Evolutionary conservation across 2,797 vertebrate species (phyloP), one percentile per base, ranked within the genome.

Genomic region (Bucorvus abyssinicus): DNA sequence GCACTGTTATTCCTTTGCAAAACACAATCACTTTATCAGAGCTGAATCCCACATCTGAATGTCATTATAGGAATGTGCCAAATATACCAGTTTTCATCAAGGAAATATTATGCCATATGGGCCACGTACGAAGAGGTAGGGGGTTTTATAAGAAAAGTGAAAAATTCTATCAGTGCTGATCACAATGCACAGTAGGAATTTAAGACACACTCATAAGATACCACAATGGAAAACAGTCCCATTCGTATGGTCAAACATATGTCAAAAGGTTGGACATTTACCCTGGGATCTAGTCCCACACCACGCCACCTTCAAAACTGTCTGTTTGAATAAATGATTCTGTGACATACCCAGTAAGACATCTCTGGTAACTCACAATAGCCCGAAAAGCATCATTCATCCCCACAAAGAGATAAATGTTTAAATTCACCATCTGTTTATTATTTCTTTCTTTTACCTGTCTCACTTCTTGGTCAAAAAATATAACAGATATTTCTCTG

Each of bases 181-280:
- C 34, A 79, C 1, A 7, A 76, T 11, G 47, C 80, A 84, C 80
- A 73, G 38, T 3, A 79, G 70, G 77, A 91, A 79, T 65, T 82
- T 76, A 88, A 75, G 69, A 59, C 36, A 77, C 27, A 65, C 8
- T 59, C 24, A 24, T 53, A 88, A 94, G n/a, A 82, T 20, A 59
- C 5, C 22, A 40, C 63, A 73, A 89, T 84, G 32, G 29, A 84
- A 89, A 90, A 67, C 14, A 71, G 23, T 61, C n/a, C 42, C 47
- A 52, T 64, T 84, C 84, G 77, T 57, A 77, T 73, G 47, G 55
- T 82, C 77, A 93, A 92, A 84, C 45, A 82, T 52, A 82, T 67
- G 92, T 92, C 70, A 88, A 76, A 81, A 86, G 22, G n/a, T 52
- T 76, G 55, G 86, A 63, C 44, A 4, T 89, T 93, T 89, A 90